A percentile compares a stretch with the other conserved stretches of the same genome.
These are phyloP conservation scores for Leptinotarsa lineolata DNA, from an alignment of 1,140 invertebrate species.

Conservation along the genomic window DNA sequence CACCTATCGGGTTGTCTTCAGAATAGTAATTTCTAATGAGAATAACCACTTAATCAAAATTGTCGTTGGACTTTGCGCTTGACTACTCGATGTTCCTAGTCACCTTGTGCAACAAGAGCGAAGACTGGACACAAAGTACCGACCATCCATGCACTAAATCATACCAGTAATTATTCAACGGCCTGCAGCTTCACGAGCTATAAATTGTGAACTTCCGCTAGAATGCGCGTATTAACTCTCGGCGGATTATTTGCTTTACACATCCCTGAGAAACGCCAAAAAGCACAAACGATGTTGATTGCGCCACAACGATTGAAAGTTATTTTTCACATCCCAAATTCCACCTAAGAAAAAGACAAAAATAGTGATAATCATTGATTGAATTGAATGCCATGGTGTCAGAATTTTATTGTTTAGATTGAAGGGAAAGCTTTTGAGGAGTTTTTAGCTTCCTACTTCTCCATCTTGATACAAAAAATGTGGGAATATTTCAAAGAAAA, in stretches of 20 bases:
- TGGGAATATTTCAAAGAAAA: too few relatives aligned
- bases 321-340: too few relatives aligned
- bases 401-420: too few relatives aligned
- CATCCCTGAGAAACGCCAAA: not conserved
- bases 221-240: constrained; percentile 1
- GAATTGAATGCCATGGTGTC: too few relatives aligned
- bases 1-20: not conserved
- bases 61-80: not conserved
- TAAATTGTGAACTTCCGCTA: not conserved
- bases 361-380: too few relatives aligned
- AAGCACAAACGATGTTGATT: not conserved
- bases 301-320: too few relatives aligned
- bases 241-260: not conserved
- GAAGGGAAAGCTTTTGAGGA: too few relatives aligned
- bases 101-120: not conserved
- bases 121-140: not conserved
- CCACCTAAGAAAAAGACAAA: too few relatives aligned
- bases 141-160: constrained; percentile 3
- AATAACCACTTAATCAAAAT: constrained; percentile 5
- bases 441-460: too few relatives aligned
- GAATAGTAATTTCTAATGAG: not conserved
- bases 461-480: too few relatives aligned
- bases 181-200: not conserved
- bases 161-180: constrained; percentile 1
- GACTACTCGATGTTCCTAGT: not conserved